A percentile compares a stretch with the other conserved stretches of the same genome.
phyloP scores from a whole-genome alignment of 2,797 vertebrate species.

The Otolemur crassicaudatus region DNA sequence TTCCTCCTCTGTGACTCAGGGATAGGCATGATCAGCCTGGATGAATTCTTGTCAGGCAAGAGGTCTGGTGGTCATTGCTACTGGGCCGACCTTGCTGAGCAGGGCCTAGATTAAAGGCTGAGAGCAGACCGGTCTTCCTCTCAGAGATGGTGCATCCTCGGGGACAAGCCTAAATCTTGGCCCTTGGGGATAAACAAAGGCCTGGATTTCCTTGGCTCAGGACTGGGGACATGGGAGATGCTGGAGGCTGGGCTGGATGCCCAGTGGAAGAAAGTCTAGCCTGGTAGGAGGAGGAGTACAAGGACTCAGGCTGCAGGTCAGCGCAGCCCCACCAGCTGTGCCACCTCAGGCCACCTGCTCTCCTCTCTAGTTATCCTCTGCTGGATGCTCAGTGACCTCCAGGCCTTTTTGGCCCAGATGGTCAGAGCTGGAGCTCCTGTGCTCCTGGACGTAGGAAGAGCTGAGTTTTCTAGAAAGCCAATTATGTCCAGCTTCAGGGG shows the following conservation, averaged over 20 bases:
- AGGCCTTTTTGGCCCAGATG: not conserved
- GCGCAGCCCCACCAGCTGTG: not conserved
- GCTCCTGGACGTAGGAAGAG: fast-evolving
- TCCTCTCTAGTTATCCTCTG: not conserved
- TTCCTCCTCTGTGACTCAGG: slow-evolving; percentile 22
- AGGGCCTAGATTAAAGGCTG: not conserved
- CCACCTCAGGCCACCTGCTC: not conserved
- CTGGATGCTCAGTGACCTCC: not conserved
- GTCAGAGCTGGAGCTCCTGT: not conserved
- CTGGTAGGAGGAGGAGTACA: fast-evolving
- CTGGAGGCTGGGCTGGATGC: not conserved
- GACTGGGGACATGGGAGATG: not conserved
- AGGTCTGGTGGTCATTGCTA: fast-evolving
- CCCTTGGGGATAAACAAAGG: not conserved
- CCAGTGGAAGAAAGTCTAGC: not conserved
- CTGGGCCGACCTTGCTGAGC: not conserved
- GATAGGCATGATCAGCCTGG: not conserved
- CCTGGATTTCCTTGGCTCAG: not conserved
- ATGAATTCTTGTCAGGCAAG: not conserved
- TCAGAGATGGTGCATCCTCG: not conserved
- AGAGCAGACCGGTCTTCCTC: fast-evolving
- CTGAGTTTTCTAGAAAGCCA: not conserved
- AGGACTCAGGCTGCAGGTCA: not conserved
- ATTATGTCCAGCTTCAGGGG: not conserved
- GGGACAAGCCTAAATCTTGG: not conserved